A percentile compares a stretch with the other conserved stretches of the same genome.
phyloP scores from a whole-genome alignment of 2,113 vertebrate genomes.

The Rallus limicola region DNA sequence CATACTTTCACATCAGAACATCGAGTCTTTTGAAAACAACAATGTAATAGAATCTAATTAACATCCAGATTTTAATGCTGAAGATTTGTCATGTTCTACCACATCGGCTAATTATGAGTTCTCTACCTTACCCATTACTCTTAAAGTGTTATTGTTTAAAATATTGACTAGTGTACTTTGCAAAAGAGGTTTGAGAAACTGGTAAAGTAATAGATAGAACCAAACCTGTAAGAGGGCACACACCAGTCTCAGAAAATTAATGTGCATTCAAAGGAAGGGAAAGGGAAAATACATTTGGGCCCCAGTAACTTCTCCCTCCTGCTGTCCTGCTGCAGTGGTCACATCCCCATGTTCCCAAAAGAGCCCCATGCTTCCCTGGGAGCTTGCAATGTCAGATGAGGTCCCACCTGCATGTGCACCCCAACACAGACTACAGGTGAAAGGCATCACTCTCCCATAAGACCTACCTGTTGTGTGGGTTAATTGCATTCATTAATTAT shows the following conservation, averaged over 20 bases:
- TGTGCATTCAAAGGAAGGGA: neutral
- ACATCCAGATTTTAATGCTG: neutral
- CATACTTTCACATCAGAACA: neutral
- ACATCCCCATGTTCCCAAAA: neutral
- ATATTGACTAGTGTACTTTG: neutral
- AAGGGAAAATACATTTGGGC: neutral
- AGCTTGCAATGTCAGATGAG: neutral
- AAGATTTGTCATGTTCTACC: neutral
- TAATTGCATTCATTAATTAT: neutral
- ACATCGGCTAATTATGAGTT: neutral
- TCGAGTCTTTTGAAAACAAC: slow-evolving; percentile 16
- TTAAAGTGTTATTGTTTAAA: neutral
- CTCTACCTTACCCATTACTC: neutral
- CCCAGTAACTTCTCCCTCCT: neutral
- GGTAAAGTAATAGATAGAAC: neutral
- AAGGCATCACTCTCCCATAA: neutral
- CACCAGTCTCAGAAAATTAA: neutral
- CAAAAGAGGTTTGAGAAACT: neutral
- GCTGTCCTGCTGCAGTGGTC: neutral
- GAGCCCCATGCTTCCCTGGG: neutral
- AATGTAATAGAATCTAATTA: slow-evolving; percentile 42
- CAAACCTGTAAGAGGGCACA: neutral
- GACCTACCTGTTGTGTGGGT: rapidly evolving
- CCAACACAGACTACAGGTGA: neutral
- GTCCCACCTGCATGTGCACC: neutral